Conservation (phyloP, 2,113 vertebrate species). For the Channa argus region DNA sequence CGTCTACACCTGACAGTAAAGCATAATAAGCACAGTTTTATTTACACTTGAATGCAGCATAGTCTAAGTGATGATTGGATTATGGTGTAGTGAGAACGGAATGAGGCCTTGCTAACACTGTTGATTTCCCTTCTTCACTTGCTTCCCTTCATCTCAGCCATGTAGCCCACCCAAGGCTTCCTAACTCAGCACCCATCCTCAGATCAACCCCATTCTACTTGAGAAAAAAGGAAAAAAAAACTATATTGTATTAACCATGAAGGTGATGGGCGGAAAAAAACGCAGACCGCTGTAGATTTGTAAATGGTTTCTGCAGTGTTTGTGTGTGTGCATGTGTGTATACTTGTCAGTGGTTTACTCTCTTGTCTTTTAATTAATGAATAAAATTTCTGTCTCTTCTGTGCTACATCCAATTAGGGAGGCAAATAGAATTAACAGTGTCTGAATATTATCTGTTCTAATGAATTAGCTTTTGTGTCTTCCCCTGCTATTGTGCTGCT, state of each 20-base stretch:
- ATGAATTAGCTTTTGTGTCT: conserved; percentile 80
- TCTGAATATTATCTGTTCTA: conserved; percentile 81
- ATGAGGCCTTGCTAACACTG: conserved; percentile 78
- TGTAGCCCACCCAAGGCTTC: conserved; percentile 68
- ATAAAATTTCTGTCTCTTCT: conserved; percentile 74
- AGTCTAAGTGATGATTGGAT: conserved; percentile 80
- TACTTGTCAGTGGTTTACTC: conserved; percentile 58
- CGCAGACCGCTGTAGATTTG: conserved; percentile 40
- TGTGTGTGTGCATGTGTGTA: conserved; percentile 40
- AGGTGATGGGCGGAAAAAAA: conserved; percentile 39
- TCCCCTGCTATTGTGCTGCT: conserved; percentile 59
- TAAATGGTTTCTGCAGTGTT: conserved; percentile 34
- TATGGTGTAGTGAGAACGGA: conserved; percentile 72
- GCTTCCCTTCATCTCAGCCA: conserved; percentile 58
- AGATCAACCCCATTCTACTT: conserved; percentile 56
- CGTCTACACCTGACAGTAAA: conserved; percentile 83
- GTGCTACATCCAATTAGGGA: conserved; percentile 80
- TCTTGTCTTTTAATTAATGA: conserved; percentile 82
- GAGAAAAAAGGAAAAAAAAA: conserved; percentile 51
- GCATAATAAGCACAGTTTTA: conserved; percentile 88
- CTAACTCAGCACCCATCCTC: conserved; percentile 48
- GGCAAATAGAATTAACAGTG: conserved; percentile 79
- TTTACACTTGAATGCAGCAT: conserved; percentile 91
- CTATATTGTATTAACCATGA: conserved; percentile 51
- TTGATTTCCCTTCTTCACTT: conserved; percentile 73